Conservation (phyloP, 2,113 vertebrate genomes). For the Emydocephalus ijimae region DNA sequence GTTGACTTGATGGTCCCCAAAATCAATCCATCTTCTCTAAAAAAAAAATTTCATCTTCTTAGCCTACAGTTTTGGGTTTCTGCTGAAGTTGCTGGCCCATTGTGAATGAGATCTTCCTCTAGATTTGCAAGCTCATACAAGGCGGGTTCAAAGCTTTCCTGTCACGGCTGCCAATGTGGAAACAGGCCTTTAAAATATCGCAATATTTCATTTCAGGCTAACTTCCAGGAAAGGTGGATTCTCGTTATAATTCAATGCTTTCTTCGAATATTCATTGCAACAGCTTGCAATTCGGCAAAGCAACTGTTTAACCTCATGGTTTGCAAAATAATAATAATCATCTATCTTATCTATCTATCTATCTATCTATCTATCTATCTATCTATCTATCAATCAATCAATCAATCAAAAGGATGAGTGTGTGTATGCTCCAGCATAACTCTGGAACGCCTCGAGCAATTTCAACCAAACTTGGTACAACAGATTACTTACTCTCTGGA, state of each 20-base stretch:
- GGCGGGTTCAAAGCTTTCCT: fast-evolving
- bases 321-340: background rate
- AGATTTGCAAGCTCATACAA: background rate
- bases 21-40: background rate
- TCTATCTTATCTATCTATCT: too few relatives aligned
- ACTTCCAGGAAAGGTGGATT: background rate
- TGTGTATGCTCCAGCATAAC: too few relatives aligned
- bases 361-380: too few relatives aligned
- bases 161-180: background rate
- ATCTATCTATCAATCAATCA: too few relatives aligned
- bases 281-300: background rate
- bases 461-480: too few relatives aligned
- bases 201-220: background rate
- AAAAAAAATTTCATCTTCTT: background rate
- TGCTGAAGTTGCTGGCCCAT: background rate
- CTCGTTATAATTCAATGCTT: background rate
- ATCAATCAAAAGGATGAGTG: too few relatives aligned
- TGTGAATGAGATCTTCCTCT: background rate
- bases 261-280: background rate
- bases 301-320: background rate
- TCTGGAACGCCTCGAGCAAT: too few relatives aligned
- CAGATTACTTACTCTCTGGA: too few relatives aligned
- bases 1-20: background rate
- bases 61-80: background rate
- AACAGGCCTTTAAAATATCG: background rate